phyloP scores from a whole-genome alignment of 2,888 invertebrate genomes.

The Rhogogaster chlorosoma region DNA sequence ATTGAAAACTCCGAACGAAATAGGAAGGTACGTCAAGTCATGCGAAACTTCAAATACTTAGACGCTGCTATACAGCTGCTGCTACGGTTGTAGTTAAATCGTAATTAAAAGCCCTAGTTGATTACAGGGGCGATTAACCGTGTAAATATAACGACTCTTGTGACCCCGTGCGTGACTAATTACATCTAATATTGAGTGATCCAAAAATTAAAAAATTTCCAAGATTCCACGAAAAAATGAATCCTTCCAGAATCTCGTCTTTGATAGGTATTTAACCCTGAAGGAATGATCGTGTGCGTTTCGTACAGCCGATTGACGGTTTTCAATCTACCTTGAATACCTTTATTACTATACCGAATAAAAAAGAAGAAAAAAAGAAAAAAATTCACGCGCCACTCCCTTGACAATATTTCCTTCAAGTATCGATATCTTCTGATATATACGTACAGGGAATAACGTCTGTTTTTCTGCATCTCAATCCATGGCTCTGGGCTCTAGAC shows the following conservation, averaged over 20 bases:
- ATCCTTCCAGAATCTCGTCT: not conserved
- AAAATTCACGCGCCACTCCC: not conserved
- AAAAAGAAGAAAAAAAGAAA: not conserved
- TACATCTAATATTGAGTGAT: not conserved
- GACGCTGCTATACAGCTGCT: not conserved
- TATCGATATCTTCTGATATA: not conserved
- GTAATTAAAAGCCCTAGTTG: not conserved
- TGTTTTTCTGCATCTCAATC: constrained; percentile 6
- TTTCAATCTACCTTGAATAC: not conserved
- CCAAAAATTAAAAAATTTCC: not conserved
- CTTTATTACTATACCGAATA: not conserved
- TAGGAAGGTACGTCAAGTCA: too few relatives aligned
- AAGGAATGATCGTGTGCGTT: not conserved
- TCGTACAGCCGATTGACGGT: not conserved
- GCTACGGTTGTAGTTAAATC: not conserved
- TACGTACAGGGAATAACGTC: not conserved
- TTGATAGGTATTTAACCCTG: not conserved
- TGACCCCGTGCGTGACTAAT: not conserved
- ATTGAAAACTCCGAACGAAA: too few relatives aligned
- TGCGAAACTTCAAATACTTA: not conserved
- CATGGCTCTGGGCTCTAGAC: constrained; percentile 10
- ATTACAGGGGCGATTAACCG: constrained; percentile 1
- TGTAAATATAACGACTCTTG: not conserved
- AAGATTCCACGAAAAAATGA: not conserved
- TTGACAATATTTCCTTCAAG: not conserved